These are phyloP conservation scores for Trinorchestia longiramus DNA, from an alignment of 1,140 invertebrate genomes.

Conservation along the genomic window DNA sequence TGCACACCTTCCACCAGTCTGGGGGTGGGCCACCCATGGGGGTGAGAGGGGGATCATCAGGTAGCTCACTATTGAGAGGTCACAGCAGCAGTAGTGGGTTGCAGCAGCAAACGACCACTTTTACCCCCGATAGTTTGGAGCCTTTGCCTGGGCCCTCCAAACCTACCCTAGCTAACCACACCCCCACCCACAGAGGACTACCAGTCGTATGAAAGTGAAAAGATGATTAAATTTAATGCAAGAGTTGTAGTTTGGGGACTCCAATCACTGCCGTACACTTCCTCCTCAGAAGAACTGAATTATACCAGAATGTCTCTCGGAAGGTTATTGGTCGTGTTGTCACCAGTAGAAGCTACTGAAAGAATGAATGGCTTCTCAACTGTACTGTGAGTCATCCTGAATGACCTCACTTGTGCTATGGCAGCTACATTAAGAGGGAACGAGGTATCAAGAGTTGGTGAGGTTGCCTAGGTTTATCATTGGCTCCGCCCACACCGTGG, in stretches of 20 bases:
- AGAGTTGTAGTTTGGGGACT: background rate
- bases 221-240: too few species aligned
- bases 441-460: too few species aligned
- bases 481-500: too few species aligned
- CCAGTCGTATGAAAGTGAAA: slow-evolving; percentile 17
- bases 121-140: slow-evolving; percentile 71
- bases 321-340: background rate
- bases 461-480: too few species aligned
- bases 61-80: slow-evolving; percentile 58
- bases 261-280: background rate
- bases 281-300: too few species aligned
- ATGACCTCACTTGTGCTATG: background rate
- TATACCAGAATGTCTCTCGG: too few species aligned
- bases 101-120: slow-evolving; percentile 68
- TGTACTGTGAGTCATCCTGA: background rate
- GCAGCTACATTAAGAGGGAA: too few species aligned
- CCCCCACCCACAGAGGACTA: slow-evolving; percentile 60
- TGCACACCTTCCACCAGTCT: slow-evolving; percentile 66
- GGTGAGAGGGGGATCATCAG: slow-evolving; percentile 54
- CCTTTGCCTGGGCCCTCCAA: slow-evolving; percentile 76
- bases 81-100: slow-evolving; percentile 59
- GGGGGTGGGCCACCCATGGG: slow-evolving; percentile 57
- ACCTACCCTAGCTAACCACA: slow-evolving; percentile 65
- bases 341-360: background rate
- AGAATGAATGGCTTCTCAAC: background rate